These are phyloP conservation scores for Datnioides undecimradiatus DNA, from an alignment of 2,113 vertebrate species.

Conservation along the genomic window DNA sequence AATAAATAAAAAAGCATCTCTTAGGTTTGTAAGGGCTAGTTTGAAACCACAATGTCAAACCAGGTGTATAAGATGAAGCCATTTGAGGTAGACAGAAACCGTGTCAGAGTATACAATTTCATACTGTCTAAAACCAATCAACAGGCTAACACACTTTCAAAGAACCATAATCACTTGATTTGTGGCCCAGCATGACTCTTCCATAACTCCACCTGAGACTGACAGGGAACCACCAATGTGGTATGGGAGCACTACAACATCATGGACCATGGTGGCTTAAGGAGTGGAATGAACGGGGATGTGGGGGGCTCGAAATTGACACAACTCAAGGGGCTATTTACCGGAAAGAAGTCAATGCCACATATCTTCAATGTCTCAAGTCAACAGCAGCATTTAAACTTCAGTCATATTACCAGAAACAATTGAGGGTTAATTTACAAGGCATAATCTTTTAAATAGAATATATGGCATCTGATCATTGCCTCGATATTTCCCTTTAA, in stretches of 20 bases:
- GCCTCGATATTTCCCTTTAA: slow-evolving; percentile 63
- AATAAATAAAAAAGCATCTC: background rate
- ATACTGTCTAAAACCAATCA: slow-evolving; percentile 59
- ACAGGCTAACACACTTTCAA: slow-evolving; percentile 21
- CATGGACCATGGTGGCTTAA: slow-evolving; percentile 49
- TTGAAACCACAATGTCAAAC: slow-evolving; percentile 60
- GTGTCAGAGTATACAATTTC: slow-evolving; percentile 57
- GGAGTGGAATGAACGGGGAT: slow-evolving; percentile 42
- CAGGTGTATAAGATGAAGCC: slow-evolving; percentile 58
- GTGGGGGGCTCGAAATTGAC: slow-evolving; percentile 37
- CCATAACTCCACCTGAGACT: slow-evolving; percentile 55
- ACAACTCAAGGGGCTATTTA: slow-evolving; percentile 48
- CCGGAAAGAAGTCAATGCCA: slow-evolving; percentile 58
- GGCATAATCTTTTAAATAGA: slow-evolving; percentile 72
- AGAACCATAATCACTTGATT: slow-evolving; percentile 36
- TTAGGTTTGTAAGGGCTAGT: slow-evolving; percentile 49
- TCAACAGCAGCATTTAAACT: slow-evolving; percentile 75
- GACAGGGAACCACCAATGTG: slow-evolving; percentile 50
- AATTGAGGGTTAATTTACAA: slow-evolving; percentile 75
- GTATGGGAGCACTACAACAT: slow-evolving; percentile 31
- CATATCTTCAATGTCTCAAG: slow-evolving; percentile 56
- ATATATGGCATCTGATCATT: slow-evolving; percentile 71
- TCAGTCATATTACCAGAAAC: slow-evolving; percentile 64
- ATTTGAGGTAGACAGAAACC: slow-evolving; percentile 81
- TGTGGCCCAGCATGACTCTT: slow-evolving; percentile 43